Evolutionary conservation across 2,797 vertebrate species (phyloP).

Genomic region (Lagorchestes hirsutus): DNA sequence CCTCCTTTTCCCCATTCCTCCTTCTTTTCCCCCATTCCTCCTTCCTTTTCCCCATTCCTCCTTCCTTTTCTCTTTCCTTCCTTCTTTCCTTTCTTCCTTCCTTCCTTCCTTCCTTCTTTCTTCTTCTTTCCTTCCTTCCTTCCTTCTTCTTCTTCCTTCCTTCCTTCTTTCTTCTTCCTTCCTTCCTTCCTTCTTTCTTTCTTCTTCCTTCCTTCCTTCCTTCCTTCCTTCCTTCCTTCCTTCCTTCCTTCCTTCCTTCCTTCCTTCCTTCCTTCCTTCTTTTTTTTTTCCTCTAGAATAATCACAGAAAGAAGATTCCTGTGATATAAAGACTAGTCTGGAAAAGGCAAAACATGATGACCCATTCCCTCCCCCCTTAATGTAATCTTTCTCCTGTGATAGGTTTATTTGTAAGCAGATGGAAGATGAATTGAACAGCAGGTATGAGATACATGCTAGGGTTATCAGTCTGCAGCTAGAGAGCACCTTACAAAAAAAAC

Average conservation of each 20-base stretch:
- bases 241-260: fast-evolving
- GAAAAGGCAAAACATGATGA: neutral
- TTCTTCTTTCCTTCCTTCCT: too few species aligned
- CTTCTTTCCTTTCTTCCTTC: too few species aligned
- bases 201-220: too few species aligned
- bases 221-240: too few species aligned
- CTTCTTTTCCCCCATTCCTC: too few species aligned
- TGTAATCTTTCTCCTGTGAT: conserved; percentile 5
- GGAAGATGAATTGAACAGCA: neutral
- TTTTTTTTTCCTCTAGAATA: neutral
- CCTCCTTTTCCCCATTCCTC: too few species aligned
- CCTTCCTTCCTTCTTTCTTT: neutral
- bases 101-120: too few species aligned
- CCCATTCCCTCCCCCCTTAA: neutral
- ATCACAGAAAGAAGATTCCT: neutral
- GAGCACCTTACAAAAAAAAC: conserved; percentile 4
- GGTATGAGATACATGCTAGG: conserved; percentile 23
- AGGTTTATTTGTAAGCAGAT: conserved; percentile 12
- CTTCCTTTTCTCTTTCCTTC: too few species aligned
- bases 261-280: neutral
- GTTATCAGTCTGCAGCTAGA: fast-evolving
- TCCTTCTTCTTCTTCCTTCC: too few species aligned
- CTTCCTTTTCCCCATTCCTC: too few species aligned
- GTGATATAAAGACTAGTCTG: neutral
- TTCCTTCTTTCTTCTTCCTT: too few species aligned